These are phyloP conservation scores for Thereva nobilitata DNA, from an alignment of 2,888 invertebrate genomes.

Conservation along the genomic window DNA sequence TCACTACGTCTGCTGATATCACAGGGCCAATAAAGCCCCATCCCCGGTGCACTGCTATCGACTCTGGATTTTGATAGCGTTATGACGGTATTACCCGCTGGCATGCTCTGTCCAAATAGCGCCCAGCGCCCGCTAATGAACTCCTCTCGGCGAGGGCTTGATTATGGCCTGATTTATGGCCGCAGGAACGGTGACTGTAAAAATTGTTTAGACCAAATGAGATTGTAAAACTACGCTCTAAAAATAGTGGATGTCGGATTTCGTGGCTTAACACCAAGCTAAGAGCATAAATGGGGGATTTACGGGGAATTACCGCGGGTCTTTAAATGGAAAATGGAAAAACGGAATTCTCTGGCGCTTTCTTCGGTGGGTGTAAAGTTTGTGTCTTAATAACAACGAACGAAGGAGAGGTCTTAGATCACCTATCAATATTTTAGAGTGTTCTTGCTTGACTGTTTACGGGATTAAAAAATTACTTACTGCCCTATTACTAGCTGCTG, in stretches of 20 bases:
- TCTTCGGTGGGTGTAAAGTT: no score
- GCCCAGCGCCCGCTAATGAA: not conserved
- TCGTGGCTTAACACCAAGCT: no score
- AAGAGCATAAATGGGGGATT: no score
- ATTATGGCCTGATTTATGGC: constrained; percentile 27
- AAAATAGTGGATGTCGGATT: not conserved
- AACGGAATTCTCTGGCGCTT: no score
- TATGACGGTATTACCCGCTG: constrained; percentile 27
- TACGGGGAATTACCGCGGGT: no score
- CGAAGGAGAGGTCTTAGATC: no score
- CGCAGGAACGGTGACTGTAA: constrained; percentile 1
- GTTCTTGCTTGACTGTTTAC: no score
- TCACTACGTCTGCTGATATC: not conserved
- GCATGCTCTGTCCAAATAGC: constrained; percentile 15
- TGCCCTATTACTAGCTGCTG: no score
- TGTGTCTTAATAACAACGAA: no score
- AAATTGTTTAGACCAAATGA: not conserved
- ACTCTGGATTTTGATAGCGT: constrained; percentile 15
- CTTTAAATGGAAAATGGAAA: no score
- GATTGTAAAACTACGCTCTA: constrained; percentile 17
- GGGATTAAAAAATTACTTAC: no score
- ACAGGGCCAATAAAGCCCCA: constrained; percentile 20
- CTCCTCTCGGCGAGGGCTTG: constrained; percentile 6
- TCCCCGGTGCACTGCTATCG: not conserved
- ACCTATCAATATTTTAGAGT: not conserved